These are phyloP conservation scores for Heliconius cydno DNA, from an alignment of 2,888 invertebrate genomes.

Conservation along the genomic window DNA sequence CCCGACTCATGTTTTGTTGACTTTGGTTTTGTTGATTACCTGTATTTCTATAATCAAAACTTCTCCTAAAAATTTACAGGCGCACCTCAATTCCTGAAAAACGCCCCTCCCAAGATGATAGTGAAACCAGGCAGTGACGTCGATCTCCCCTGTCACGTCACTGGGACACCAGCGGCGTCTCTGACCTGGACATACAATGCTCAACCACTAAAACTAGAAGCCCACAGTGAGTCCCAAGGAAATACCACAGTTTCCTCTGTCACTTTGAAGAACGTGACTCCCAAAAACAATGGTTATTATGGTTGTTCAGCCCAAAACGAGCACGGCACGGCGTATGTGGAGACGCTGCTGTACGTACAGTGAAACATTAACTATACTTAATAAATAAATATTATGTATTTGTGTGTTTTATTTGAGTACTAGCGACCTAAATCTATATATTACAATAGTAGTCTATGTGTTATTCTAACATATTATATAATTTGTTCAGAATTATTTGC, in stretches of 20 bases:
- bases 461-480: too few species aligned
- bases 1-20: too few species aligned
- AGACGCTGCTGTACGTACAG: slow-evolving; percentile 52
- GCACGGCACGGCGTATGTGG: slow-evolving; percentile 61
- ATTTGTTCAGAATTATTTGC: too few species aligned
- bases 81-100: slow-evolving; percentile 57
- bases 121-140: slow-evolving; percentile 60
- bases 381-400: background rate
- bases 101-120: slow-evolving; percentile 53
- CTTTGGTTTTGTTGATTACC: too few species aligned
- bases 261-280: slow-evolving; percentile 60
- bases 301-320: slow-evolving; percentile 66
- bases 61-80: slow-evolving; percentile 52
- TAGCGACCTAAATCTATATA: too few species aligned
- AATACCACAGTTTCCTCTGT: slow-evolving; percentile 54
- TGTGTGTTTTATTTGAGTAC: too few species aligned
- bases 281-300: slow-evolving; percentile 66
- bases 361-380: background rate
- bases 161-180: slow-evolving; percentile 57
- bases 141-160: slow-evolving; percentile 61
- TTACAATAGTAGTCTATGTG: too few species aligned
- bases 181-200: slow-evolving; percentile 64
- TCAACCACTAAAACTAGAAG: slow-evolving; percentile 48
- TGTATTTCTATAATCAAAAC: background rate
- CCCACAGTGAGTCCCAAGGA: slow-evolving; percentile 40